phyloP scores from a whole-genome alignment of 2,797 vertebrate species.

The Brachyalestes nurse region DNA sequence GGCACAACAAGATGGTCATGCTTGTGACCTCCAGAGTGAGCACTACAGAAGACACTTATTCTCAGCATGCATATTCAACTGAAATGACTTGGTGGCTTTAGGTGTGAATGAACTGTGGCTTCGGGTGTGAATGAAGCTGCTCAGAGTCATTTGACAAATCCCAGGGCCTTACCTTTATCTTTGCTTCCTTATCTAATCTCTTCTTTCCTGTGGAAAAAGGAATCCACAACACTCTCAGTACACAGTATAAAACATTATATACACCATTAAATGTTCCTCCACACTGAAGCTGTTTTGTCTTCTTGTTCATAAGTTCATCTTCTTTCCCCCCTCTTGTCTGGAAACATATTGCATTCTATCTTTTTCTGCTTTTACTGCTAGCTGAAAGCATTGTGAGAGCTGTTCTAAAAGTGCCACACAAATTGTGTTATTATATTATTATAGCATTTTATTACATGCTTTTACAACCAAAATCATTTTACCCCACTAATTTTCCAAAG shows the following conservation, averaged over 20 bases:
- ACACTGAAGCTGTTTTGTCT: no score
- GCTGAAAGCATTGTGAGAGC: no score
- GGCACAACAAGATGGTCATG: background rate
- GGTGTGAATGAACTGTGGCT: no score
- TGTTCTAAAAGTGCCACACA: no score
- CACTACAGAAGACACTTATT: background rate
- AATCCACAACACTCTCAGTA: background rate
- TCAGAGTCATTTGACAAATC: background rate
- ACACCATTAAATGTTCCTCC: no score
- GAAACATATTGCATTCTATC: no score
- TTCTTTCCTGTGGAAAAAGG: constrained; percentile 84
- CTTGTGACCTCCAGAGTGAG: background rate
- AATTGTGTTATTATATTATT: no score
- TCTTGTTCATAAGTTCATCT: no score
- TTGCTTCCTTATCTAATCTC: constrained; percentile 90
- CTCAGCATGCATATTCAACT: background rate
- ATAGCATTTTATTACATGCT: no score
- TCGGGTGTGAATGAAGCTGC: background rate
- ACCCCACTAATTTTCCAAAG: background rate
- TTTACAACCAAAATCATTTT: background rate
- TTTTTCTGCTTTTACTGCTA: no score
- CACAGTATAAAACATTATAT: background rate
- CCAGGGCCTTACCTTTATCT: constrained; percentile 73
- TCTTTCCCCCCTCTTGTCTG: no score
- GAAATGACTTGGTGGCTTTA: background rate